These are phyloP conservation scores for Hyperoplus lanceolatus DNA, from an alignment of 2,797 vertebrate genomes.

Conservation along the genomic window DNA sequence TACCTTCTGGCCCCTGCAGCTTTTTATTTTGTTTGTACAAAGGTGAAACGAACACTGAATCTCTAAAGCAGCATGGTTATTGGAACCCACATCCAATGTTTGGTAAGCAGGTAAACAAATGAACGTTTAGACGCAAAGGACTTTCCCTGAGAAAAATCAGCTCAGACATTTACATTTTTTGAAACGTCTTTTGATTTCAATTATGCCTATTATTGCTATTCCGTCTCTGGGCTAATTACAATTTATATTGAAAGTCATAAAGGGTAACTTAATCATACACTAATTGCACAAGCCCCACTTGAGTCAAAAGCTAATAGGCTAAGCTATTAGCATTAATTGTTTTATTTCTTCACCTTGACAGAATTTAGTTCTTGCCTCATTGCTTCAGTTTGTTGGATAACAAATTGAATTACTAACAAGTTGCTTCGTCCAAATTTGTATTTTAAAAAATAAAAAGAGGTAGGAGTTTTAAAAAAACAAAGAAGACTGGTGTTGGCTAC, in stretches of 20 bases:
- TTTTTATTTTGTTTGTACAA: constrained; percentile 18
- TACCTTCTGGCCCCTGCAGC: not conserved
- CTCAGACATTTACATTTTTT: not conserved
- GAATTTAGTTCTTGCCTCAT: not conserved
- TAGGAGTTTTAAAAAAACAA: too few relatives aligned
- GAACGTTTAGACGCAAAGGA: not conserved
- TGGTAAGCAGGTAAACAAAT: not conserved
- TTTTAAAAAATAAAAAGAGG: not conserved
- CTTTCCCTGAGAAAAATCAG: not conserved
- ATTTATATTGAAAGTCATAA: not conserved
- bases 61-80: not conserved
- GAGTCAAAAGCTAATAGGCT: not conserved
- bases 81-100: not conserved
- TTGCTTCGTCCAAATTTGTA: not conserved
- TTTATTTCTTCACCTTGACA: not conserved
- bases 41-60: not conserved
- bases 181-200: not conserved
- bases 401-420: not conserved
- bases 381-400: not conserved
- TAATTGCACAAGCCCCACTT: not conserved
- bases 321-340: not conserved
- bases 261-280: not conserved
- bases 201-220: not conserved
- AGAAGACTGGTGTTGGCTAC: not conserved
- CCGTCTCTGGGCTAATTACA: not conserved